phyloP scores from a whole-genome alignment of 1,140 invertebrate species.

The Drosophila pandora region DNA sequence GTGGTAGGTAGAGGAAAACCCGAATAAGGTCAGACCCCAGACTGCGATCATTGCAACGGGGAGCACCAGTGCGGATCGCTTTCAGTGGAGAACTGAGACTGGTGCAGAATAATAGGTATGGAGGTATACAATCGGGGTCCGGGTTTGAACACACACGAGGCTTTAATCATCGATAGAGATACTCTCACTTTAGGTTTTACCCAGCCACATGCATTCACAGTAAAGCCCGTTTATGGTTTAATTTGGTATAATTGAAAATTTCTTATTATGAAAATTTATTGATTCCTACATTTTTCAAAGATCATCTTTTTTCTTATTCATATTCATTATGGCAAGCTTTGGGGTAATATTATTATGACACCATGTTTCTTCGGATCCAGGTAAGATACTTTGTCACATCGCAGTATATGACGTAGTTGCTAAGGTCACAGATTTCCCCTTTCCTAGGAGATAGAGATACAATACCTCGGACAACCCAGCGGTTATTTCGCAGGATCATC shows the following conservation, averaged over 20 bases:
- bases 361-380: not conserved
- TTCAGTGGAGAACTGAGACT: not conserved
- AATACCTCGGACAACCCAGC: conserved; percentile 69
- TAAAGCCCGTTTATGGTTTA: too few relatives aligned
- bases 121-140: too few relatives aligned
- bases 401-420: conserved; percentile 68
- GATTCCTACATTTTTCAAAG: too few relatives aligned
- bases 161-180: not conserved
- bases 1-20: not conserved
- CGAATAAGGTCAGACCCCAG: not conserved
- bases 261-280: too few relatives aligned
- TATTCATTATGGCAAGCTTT: too few relatives aligned
- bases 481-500: conserved; percentile 52
- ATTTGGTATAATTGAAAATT: too few relatives aligned
- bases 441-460: conserved; percentile 51
- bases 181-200: too few relatives aligned
- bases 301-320: too few relatives aligned
- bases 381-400: conserved; percentile 60
- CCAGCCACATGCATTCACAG: too few relatives aligned
- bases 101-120: not conserved
- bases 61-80: not conserved
- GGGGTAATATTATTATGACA: not conserved
- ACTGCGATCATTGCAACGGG: not conserved
- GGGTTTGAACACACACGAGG: not conserved
- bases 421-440: conserved; percentile 56